Evolutionary conservation across 64 coral and sea anemone species (phyloP).

Genomic region (Platygyra sinensis): DNA sequence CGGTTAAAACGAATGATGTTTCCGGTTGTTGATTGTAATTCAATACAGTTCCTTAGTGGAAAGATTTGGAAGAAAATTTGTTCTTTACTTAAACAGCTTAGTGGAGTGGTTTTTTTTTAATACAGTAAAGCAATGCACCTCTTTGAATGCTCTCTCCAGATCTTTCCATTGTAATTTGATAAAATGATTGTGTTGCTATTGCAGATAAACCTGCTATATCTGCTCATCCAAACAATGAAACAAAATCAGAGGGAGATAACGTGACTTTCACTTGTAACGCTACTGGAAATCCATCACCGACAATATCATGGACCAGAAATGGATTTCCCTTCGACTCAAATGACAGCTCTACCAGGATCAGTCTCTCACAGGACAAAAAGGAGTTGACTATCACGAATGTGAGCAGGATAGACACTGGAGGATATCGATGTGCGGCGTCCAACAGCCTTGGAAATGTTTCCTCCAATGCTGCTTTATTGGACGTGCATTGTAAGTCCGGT

Average conservation of each 20-base stretch:
- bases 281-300: constrained; percentile 4
- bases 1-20: too few relatives aligned
- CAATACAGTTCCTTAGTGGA: too few relatives aligned
- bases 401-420: neutral
- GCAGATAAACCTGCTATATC: neutral
- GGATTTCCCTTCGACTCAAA: neutral
- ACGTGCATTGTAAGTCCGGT: neutral
- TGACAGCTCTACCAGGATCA: neutral
- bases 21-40: too few relatives aligned
- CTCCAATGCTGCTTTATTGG: neutral
- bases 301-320: constrained; percentile 34
- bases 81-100: too few relatives aligned
- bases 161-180: neutral
- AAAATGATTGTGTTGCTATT: neutral
- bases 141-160: neutral
- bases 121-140: neutral
- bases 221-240: neutral
- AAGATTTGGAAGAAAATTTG: too few relatives aligned
- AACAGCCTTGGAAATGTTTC: neutral
- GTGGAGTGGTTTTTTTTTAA: too few relatives aligned
- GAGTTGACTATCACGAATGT: neutral
- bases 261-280: constrained; percentile 27
- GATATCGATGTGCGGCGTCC: neutral
- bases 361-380: neutral
- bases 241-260: neutral